Percentiles rank a stretch among this genome's conserved stretches.
Evolutionary conservation across 1,140 invertebrate genomes (phyloP).

Genomic region (Metopolophium dirhodum): DNA sequence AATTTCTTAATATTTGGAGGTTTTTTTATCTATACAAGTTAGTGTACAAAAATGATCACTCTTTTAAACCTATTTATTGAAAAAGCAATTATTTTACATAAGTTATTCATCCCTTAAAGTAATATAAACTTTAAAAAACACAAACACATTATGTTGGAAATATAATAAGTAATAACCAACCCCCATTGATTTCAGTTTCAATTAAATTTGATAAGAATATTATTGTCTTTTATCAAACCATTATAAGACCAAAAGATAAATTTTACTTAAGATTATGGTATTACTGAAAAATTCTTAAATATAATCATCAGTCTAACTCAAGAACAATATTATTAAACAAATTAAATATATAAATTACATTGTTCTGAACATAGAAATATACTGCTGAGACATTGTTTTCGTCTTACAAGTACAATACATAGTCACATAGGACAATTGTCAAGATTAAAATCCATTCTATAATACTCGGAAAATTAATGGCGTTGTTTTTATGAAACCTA

Average conservation of each 20-base stretch:
- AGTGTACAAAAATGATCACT: not conserved
- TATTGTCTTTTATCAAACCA: constrained; percentile 19
- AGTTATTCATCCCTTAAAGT: not conserved
- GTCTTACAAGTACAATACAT: not conserved
- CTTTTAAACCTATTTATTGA: not conserved
- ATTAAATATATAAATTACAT: not conserved
- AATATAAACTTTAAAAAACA: not conserved
- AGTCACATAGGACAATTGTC: not conserved
- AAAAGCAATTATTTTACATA: not conserved
- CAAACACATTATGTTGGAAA: not conserved
- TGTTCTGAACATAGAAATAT: not conserved
- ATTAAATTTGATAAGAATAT: constrained; percentile 20
- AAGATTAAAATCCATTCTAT: constrained; percentile 33
- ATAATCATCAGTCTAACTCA: not conserved
- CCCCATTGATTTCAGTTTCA: not conserved
- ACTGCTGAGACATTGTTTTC: constrained; percentile 26
- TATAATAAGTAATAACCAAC: not conserved
- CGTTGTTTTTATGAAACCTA: constrained; percentile 18
- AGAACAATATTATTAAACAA: not conserved
- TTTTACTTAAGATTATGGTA: not conserved
- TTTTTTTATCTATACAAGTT: not conserved
- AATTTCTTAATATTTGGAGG: not conserved
- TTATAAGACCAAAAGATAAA: not conserved
- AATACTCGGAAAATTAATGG: not conserved
- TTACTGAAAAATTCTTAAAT: not conserved